Conservation (phyloP, 2,888 invertebrate genomes). For the Danaus chrysippus region DNA sequence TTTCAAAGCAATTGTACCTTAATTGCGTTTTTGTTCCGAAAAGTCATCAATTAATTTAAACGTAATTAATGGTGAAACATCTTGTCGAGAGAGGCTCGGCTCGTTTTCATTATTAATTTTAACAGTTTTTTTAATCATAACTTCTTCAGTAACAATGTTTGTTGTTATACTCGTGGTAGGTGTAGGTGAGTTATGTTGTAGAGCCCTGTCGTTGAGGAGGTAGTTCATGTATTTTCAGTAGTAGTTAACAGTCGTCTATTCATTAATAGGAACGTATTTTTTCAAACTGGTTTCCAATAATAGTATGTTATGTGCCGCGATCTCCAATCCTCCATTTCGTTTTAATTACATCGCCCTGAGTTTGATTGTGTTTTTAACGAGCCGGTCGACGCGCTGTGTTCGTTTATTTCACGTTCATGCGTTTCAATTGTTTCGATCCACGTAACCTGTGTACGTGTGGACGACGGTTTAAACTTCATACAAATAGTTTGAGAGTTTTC, state of each 20-base stretch:
- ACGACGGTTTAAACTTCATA: too few relatives aligned
- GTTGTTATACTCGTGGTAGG: too few relatives aligned
- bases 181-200: too few relatives aligned
- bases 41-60: too few relatives aligned
- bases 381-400: slow-evolving; percentile 22
- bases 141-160: too few relatives aligned
- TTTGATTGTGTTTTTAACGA: slow-evolving; percentile 34
- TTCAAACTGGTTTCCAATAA: slow-evolving; percentile 23
- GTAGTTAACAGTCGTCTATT: neutral
- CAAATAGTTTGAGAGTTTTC: too few relatives aligned
- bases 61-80: neutral
- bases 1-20: slow-evolving; percentile 2
- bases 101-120: too few relatives aligned
- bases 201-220: too few relatives aligned
- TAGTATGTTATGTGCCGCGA: slow-evolving; percentile 6
- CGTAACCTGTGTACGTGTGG: neutral
- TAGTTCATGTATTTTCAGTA: too few relatives aligned
- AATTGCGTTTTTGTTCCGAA: slow-evolving; percentile 14
- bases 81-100: neutral
- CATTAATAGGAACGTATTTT: neutral
- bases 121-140: too few relatives aligned
- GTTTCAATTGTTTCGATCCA: slow-evolving; percentile 6
- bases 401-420: slow-evolving; percentile 19
- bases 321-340: slow-evolving; percentile 20
- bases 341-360: slow-evolving; percentile 25